phyloP scores from a whole-genome alignment of 2,797 vertebrate genomes.

The Kryptopterus vitreolus region DNA sequence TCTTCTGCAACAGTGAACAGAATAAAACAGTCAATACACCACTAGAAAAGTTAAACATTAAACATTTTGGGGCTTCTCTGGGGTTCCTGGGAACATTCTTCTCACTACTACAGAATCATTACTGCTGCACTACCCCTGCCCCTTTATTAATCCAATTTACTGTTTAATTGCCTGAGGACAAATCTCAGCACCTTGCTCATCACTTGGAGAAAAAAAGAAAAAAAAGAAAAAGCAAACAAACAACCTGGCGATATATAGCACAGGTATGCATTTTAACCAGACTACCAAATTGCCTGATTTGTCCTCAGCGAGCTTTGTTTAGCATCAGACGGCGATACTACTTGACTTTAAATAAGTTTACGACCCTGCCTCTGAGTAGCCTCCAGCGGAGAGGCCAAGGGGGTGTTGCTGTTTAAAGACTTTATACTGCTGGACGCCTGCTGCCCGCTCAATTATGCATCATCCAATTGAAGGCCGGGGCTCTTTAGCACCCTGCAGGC shows the following conservation, averaged over 20 bases:
- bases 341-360: constrained; percentile 51
- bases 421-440: constrained; percentile 42
- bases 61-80: not conserved
- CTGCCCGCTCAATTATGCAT: constrained; percentile 50
- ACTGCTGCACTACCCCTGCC: not conserved
- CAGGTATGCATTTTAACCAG: constrained; percentile 18
- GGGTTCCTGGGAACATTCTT: not conserved
- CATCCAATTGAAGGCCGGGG: constrained; percentile 42
- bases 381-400: constrained; percentile 46
- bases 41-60: not conserved
- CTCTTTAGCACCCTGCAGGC: constrained; percentile 7
- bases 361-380: constrained; percentile 30
- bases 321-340: constrained; percentile 33
- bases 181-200: not conserved
- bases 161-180: constrained; percentile 21
- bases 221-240: too few species aligned
- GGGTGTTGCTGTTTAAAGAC: constrained; percentile 44
- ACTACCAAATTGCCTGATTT: constrained; percentile 24
- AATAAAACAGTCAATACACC: not conserved
- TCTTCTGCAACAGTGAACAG: too few species aligned
- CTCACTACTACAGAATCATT: too few species aligned
- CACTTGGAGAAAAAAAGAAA: not conserved
- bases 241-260: not conserved
- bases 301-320: constrained; percentile 40
- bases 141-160: constrained; percentile 18